phyloP scores from a whole-genome alignment of 30 jellyfish, hydroid and myxozoan genomes.

The Sanderia malayensis region DNA sequence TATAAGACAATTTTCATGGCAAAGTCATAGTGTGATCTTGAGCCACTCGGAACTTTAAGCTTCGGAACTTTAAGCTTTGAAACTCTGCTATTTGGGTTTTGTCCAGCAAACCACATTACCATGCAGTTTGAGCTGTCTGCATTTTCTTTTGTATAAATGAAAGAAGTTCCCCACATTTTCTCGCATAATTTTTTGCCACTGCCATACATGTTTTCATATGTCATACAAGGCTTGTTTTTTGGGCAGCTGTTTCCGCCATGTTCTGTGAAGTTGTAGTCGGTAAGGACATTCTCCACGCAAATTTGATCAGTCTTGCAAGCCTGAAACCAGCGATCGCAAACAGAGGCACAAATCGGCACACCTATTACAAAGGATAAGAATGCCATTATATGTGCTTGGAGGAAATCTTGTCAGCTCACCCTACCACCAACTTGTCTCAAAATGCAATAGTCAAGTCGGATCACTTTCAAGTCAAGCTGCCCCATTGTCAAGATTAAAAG shows the following conservation, averaged over 20 bases:
- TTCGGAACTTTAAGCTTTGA: too few species aligned
- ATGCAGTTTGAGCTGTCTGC: constrained; percentile 65
- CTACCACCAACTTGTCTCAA: too few species aligned
- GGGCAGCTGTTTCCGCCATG: constrained; percentile 76
- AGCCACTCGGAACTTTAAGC: too few species aligned
- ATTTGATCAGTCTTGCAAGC: constrained; percentile 68
- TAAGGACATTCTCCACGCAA: constrained; percentile 71
- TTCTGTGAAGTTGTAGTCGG: constrained; percentile 60
- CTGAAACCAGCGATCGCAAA: constrained; percentile 79
- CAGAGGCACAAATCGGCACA: constrained; percentile 75
- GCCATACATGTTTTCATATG: constrained; percentile 76
- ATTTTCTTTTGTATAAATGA: constrained; percentile 49
- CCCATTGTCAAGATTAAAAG: too few species aligned
- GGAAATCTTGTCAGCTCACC: too few species aligned
- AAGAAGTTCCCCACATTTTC: constrained; percentile 82
- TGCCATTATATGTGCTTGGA: too few species aligned
- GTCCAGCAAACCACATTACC: constrained; percentile 75
- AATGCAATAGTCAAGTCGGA: too few species aligned
- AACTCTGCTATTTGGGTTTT: constrained; percentile 55
- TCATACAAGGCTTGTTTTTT: constrained; percentile 58
- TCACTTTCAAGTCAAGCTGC: too few species aligned
- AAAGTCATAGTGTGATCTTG: too few species aligned
- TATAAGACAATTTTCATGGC: too few species aligned
- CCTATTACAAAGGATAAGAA: too few species aligned
- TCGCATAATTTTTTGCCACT: constrained; percentile 72